phyloP scores from a whole-genome alignment of 1,140 invertebrate species.

The Psix sp. region DNA sequence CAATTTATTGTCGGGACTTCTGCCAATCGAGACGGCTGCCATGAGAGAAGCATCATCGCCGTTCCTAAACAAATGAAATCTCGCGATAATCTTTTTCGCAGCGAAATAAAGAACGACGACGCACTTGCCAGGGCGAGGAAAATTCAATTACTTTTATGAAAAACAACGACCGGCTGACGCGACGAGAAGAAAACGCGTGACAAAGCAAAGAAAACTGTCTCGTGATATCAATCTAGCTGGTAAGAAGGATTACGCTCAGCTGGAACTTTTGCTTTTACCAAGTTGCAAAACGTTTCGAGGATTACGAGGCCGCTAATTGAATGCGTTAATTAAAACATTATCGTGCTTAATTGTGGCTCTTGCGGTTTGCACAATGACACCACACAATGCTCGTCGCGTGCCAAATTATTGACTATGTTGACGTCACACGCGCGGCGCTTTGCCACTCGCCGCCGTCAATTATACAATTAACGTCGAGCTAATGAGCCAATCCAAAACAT shows the following conservation, averaged over 20 bases:
- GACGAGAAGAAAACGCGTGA: neutral
- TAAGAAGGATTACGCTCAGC: no score
- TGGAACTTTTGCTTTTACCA: no score
- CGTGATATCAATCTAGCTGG: no score
- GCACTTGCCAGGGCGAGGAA: constrained; percentile 5
- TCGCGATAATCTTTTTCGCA: constrained; percentile 51
- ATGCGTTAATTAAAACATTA: constrained; percentile 51
- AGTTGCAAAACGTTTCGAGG: constrained; percentile 30
- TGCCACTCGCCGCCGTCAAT: constrained; percentile 42
- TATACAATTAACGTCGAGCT: constrained; percentile 49
- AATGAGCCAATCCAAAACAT: constrained; percentile 53
- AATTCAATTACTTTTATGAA: constrained; percentile 33
- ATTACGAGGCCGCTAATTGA: constrained; percentile 29
- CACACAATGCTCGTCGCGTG: constrained; percentile 53
- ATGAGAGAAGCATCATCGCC: constrained; percentile 48
- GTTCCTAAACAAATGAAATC: constrained; percentile 63
- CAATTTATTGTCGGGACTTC: constrained; percentile 57
- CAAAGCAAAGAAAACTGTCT: neutral
- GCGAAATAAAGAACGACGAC: neutral
- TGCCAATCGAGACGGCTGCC: constrained; percentile 48
- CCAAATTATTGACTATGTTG: constrained; percentile 55
- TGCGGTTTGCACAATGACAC: constrained; percentile 41
- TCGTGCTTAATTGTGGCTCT: constrained; percentile 49
- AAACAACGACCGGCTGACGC: constrained; percentile 16
- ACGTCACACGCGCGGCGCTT: constrained; percentile 51